These are phyloP conservation scores for Rhagophthalmus giganteus DNA, from an alignment of 2,888 invertebrate genomes.

Conservation along the genomic window DNA sequence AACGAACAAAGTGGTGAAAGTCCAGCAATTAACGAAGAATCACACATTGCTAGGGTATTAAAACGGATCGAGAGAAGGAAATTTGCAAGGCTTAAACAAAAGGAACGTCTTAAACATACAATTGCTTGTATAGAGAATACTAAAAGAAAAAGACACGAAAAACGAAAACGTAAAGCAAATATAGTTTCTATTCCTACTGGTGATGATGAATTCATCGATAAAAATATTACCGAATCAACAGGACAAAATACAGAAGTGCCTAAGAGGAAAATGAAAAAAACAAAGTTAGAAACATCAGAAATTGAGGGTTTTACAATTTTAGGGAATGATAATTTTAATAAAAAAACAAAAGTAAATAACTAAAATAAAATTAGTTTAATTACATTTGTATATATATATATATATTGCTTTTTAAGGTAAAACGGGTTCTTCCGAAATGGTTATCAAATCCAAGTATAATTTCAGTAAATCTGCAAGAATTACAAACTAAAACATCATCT, in stretches of 20 bases:
- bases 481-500: slow-evolving; percentile 60
- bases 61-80: slow-evolving; percentile 64
- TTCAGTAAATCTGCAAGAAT: slow-evolving; percentile 68
- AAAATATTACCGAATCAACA: slow-evolving; percentile 13
- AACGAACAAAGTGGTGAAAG: slow-evolving; percentile 56
- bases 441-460: slow-evolving; percentile 78
- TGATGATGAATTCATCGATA: slow-evolving; percentile 40
- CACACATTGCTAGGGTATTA: slow-evolving; percentile 62
- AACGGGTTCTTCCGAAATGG: slow-evolving; percentile 85
- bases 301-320: slow-evolving; percentile 67
- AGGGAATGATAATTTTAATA: slow-evolving; percentile 65
- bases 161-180: slow-evolving; percentile 33
- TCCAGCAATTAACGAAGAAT: slow-evolving; percentile 56
- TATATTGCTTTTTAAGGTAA: slow-evolving; percentile 56
- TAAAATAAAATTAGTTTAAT: slow-evolving; percentile 4
- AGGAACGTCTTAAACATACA: slow-evolving; percentile 45
- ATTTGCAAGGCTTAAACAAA: slow-evolving; percentile 50
- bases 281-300: slow-evolving; percentile 29
- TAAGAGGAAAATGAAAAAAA: slow-evolving; percentile 38
- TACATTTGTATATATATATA: too few relatives aligned
- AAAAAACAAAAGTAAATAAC: slow-evolving; percentile 59
- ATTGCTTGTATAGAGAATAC: slow-evolving; percentile 37
- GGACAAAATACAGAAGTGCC: slow-evolving; percentile 5
- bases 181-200: slow-evolving; percentile 33
- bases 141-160: slow-evolving; percentile 32